These are phyloP conservation scores for Cuniculus paca DNA, from an alignment of 2,797 vertebrate genomes.

Conservation along the genomic window DNA sequence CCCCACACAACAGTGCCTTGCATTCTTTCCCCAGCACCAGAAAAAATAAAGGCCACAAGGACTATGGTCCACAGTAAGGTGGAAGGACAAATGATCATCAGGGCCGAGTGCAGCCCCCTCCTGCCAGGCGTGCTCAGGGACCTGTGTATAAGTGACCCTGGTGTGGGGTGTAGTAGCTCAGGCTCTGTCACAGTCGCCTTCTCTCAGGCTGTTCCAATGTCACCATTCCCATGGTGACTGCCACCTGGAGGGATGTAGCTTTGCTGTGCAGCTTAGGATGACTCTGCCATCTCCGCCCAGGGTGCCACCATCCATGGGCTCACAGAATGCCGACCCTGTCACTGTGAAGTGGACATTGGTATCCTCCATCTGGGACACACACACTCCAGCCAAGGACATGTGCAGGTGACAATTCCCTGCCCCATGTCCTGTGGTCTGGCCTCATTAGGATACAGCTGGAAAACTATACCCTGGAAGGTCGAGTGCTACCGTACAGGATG, in stretches of 20 bases:
- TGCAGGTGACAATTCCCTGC: not conserved
- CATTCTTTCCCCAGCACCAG: not conserved
- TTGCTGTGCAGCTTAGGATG: not conserved
- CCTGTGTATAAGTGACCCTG: not conserved
- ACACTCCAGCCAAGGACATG: not conserved
- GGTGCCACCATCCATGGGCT: not conserved
- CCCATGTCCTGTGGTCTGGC: not conserved
- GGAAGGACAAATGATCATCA: not conserved
- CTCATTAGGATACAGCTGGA: not conserved
- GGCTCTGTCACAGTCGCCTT: not conserved
- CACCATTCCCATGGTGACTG: not conserved
- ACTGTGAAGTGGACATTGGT: not conserved
- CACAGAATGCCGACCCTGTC: not conserved
- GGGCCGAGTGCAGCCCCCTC: not conserved
- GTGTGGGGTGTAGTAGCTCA: not conserved
- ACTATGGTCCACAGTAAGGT: not conserved
- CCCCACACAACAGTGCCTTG: not conserved
- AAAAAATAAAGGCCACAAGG: not conserved
- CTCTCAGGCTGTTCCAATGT: not conserved
- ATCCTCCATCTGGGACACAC: not conserved
- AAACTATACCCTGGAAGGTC: not conserved
- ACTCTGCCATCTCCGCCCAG: not conserved
- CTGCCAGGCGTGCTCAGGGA: not conserved
- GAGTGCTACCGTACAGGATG: not conserved
- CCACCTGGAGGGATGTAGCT: not conserved